Base-by-base conservation (phyloP, 2,888 invertebrate genomes). In the Leucophenga montana region DNA sequence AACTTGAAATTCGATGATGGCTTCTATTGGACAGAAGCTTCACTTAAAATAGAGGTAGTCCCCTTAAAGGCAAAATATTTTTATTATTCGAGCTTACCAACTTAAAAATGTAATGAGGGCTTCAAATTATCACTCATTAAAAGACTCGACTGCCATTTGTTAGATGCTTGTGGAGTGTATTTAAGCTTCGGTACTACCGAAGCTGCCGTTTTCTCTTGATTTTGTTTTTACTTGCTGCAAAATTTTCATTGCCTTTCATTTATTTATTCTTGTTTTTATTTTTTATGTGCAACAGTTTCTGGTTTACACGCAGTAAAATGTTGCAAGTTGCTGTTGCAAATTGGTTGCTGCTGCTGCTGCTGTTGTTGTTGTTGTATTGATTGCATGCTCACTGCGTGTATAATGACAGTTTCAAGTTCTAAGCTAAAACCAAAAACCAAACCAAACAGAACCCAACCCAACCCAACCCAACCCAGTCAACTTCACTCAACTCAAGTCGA, bases 341-440 rank as follows among this genome's bases (percentile, higher is more conserved):
- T 70, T 70, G 68, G 72, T 75, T 68, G 75, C 74, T 75, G 76
- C 71, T 69, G 67, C 50, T 73, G 72, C 14, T 67, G 74, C 57
- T 68, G 68, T 69, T 75, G 75, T 69, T 68, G 6, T 48, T 64
- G 62, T 64, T 54, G 71, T 78, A 81, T 81, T 84, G 81, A 81
- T 81, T 84, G 84, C 84, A 77, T 83, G 84, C 84, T 84, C 82
- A 77, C 79, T 79, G 81, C 84, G 75, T 78, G 76, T 73, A 81
- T 82, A 82, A 84, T 81, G 81, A 81, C 81, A 81, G 81, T 81
- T 84, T 81, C 84, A 80, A 81, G 81, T 81, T 81, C 82, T 82
- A 81, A 81, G 81, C 80, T 81, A 81, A 81, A 82, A 82, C 80
- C 80, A 66, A 71, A 39, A 73, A 68, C 73, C 75, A 75, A 73